Base-by-base conservation (phyloP, 2,888 invertebrate genomes). In the Lysandra bellargus region DNA sequence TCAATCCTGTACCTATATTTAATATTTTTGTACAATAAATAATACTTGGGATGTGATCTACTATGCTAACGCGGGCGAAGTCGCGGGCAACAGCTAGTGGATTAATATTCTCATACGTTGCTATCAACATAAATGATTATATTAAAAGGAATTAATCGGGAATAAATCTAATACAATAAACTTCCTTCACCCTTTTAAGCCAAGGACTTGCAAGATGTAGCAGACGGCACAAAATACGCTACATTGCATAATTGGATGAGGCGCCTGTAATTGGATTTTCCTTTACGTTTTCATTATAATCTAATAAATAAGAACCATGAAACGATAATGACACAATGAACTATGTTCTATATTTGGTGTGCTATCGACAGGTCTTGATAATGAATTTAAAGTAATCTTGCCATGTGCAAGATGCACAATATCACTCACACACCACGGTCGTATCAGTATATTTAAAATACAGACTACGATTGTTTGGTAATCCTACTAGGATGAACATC, bases 211-310 rank as follows among this genome's bases (percentile, higher is more conserved):
- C 82, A 83, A 83, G 85, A 82, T 84, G 82, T 33, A 53, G 30
- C 53, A 76, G 76, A 80, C 81, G 83, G 79, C 82, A 81, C 83
- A 78, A 81, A 80, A 78, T 78, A 79, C 30, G 82, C 82, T 81
- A 83, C 83, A 30, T 33, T 83, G 83, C 83, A 83, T 92, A 92
- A 92, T 92, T 91, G 91, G 92, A 92, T 92, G 83, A 85, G 84
- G 83, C 84, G 84, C 14, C 30, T 85, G 82, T 89, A 89, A 89
- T 85, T 83, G 87, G 90, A 91, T 92, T 89, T 88, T 84, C 83
- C 81, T 84, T 85, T 87, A 86, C 86, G 86, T 87, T 88, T 82
- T 83, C 83, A 84, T 83, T 83, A 83, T 91, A 91, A 91, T 91
- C 90, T 88, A 89, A 91, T 91, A 83, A 88, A 87, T 82, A 82